These are phyloP conservation scores for Pampusana beccarii DNA, from an alignment of 2,113 vertebrate species.

Conservation along the genomic window DNA sequence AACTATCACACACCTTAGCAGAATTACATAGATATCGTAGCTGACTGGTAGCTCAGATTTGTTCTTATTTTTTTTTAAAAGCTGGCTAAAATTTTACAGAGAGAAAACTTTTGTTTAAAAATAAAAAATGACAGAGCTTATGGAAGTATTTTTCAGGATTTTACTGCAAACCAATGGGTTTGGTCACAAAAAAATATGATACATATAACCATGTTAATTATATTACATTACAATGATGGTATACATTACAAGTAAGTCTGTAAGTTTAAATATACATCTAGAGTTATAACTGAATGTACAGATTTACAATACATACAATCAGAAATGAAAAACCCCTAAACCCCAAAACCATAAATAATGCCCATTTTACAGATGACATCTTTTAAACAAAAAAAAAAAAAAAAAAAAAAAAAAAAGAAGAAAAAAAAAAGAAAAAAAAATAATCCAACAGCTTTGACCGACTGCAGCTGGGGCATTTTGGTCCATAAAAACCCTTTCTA, in stretches of 20 bases:
- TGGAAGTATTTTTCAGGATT: conserved; percentile 77
- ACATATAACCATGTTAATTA: conserved; percentile 93
- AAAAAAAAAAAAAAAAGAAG: conserved; percentile 54
- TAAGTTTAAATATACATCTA: conserved; percentile 96
- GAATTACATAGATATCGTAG: neutral
- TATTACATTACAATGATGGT: conserved; percentile 92
- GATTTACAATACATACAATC: conserved; percentile 92
- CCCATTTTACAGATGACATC: conserved; percentile 78
- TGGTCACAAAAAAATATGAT: conserved; percentile 87
- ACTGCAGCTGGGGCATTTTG: conserved; percentile 83
- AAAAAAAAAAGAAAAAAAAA: conserved; percentile 65
- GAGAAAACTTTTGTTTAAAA: neutral
- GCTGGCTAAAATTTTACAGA: neutral
- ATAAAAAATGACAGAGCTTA: neutral
- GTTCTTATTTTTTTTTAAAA: neutral
- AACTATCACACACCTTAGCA: neutral
- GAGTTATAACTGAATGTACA: conserved; percentile 93
- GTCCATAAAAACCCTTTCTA: conserved; percentile 87
- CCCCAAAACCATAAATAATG: conserved; percentile 80
- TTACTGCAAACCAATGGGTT: conserved; percentile 96
- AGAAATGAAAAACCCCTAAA: conserved; percentile 85
- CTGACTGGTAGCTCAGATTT: neutral
- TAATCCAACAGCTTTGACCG: conserved; percentile 75
- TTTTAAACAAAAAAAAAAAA: conserved; percentile 57
- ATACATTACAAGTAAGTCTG: conserved; percentile 86